Base-by-base conservation (phyloP, 2,888 invertebrate species). In the Strigamia maritima region DNA sequence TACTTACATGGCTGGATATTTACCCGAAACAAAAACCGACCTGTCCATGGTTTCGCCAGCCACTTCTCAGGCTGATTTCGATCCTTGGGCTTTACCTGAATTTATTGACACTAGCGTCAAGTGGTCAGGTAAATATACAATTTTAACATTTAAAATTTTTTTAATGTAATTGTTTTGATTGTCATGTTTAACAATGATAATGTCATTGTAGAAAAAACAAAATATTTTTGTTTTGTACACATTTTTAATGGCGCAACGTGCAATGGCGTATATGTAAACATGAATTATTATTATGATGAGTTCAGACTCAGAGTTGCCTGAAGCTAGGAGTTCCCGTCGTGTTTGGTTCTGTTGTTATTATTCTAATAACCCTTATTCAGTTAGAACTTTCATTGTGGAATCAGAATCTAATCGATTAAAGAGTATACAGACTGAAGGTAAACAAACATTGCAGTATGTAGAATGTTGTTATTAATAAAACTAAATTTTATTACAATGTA, bases 81-180 rank as follows among this genome's bases (percentile, higher is more conserved):
- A 82, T 70, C 82, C 82, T 14, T 82, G 82, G 82, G 82, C 82
- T 26, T 22, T 81, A 49, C 81, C 81, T n/a, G 82, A 82, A 31
- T 74, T 82, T 10, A 80, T 81, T 38, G 82, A 82, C 54, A 77
- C 79, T 24, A 81, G 82, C 8, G 80, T 80, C 6, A 75, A 80
- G 38, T 82, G 82, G 82, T 75, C 81, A 81, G 82, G 82, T 82
- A 80, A 80, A 79, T 24, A 75, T 22, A 35, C 35, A 7, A 35
- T 35, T 35, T 35, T 35, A 7, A 35, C 10, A 35, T 35, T 35
- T 35, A 7, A 35, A 7, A 35, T 35, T 35, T 7, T 35, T 35
- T 35, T 35, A 35, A 35, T 7, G 4, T n/a, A 4, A 35, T 35
- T n/a, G n/a, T n/a, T n/a, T n/a, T n/a, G 8, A 44, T 44, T 2